These are phyloP conservation scores for Serinus canaria DNA, from an alignment of 2,113 vertebrate species.

Conservation along the genomic window DNA sequence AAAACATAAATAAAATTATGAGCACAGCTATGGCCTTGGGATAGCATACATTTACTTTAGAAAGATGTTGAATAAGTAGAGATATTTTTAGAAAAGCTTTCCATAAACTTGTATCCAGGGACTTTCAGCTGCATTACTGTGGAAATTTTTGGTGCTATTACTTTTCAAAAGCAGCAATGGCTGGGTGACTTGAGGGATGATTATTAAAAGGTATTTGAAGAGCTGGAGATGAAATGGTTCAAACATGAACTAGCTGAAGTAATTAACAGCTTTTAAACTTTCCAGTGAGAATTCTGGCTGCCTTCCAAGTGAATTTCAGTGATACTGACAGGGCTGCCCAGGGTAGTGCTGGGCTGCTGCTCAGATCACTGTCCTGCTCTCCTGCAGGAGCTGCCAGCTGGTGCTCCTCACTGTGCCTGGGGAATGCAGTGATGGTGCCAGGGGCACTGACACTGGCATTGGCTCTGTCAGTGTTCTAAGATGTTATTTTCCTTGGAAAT, in stretches of 20 bases:
- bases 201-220: not conserved
- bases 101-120: not conserved
- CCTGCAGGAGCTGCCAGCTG: conserved; percentile 80
- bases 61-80: not conserved
- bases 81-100: not conserved
- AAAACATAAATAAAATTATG: no score
- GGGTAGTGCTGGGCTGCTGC: not conserved
- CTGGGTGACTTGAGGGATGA: not conserved
- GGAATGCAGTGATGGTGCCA: conserved; percentile 86
- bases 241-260: not conserved
- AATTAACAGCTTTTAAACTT: not conserved
- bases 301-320: not conserved
- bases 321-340: not conserved
- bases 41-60: not conserved
- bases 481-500: conserved; percentile 78
- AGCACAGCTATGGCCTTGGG: not conserved
- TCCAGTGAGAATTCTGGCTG: not conserved
- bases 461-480: conserved; percentile 79
- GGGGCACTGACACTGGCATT: conserved; percentile 87
- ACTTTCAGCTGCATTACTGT: not conserved
- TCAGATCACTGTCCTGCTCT: not conserved
- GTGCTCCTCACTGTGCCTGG: conserved; percentile 84
- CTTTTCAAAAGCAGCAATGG: not conserved
- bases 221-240: not conserved
- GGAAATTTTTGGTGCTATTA: not conserved